Evolutionary conservation across 1,140 invertebrate species (phyloP), one percentile per base, ranked within the genome.

Genomic region (Macrobrachium nipponense): DNA sequence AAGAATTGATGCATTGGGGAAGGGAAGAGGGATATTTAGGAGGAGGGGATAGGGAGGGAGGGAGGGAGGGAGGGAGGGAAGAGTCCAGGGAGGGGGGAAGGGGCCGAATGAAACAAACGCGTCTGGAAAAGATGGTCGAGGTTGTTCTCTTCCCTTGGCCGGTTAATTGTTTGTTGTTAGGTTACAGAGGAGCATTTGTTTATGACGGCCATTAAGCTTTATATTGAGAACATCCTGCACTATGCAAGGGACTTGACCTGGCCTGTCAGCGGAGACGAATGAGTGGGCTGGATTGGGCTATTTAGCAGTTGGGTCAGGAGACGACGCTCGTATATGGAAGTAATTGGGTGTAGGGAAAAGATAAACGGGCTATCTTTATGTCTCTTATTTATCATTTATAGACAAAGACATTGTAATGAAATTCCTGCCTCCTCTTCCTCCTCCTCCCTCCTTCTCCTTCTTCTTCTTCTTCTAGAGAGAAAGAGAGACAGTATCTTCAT

Each of bases 181-280:
- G 80, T 36, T 36, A 36, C 27, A 36, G 60, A 43, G 27, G 80
- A 82, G 80, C 59, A 82, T 82, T 82, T 82, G 81, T 76, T 82
- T 82, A 82, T 82, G 72, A 82, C 76, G 81, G 81, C 72, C 70
- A 76, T 82, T 82, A 82, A 82, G 61, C 66, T 76, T 75, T 75
- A 76, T 82, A 82, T 82, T 82, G 72, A 72, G 59, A 73, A 62
- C 73, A 73, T 82, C 18, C 70, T 82, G 81, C 81, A 75, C 59
- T 82, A 82, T 75, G 81, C 72, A 75, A 59, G 36, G 60, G 51
- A 59, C 51, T 62, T 70, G 81, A 58, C 62, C 43, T 82, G 81
- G 58, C 59, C 58, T 72, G 27, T 82, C 18, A 15, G 36, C 23
- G 44, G 61, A 82, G 80, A 82, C 80, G 80, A 44, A 82, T 23